Percentiles rank a stretch among this genome's conserved stretches.
phyloP scores from a whole-genome alignment of 2,113 vertebrate species.

The Callorhinus ursinus region DNA sequence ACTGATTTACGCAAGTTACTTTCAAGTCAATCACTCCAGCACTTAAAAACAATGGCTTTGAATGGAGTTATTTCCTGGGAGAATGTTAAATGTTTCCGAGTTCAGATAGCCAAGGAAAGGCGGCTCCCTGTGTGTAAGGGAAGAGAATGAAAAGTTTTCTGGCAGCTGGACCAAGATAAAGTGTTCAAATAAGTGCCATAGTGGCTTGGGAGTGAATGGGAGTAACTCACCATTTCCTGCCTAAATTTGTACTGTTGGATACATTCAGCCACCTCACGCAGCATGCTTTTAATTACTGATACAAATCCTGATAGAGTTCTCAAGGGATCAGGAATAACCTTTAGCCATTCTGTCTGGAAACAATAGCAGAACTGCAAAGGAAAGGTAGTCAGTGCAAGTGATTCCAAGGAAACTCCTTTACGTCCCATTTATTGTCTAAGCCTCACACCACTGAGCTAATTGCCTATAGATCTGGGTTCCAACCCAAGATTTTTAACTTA shows the following conservation, averaged over 20 bases:
- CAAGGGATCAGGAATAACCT: slow-evolving; percentile 82
- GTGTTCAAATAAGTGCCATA: slow-evolving; percentile 78
- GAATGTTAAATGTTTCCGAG: slow-evolving; percentile 81
- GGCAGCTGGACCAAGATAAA: slow-evolving; percentile 81
- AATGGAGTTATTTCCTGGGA: slow-evolving; percentile 80
- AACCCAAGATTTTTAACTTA: not conserved
- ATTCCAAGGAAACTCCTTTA: slow-evolving; percentile 31
- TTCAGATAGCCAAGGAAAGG: slow-evolving; percentile 81
- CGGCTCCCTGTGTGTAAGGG: slow-evolving; percentile 76
- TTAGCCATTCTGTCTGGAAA: slow-evolving; percentile 85
- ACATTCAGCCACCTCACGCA: slow-evolving; percentile 77
- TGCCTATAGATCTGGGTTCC: not conserved
- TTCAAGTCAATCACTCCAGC: slow-evolving; percentile 70
- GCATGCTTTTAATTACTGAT: slow-evolving; percentile 85
- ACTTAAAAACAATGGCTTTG: slow-evolving; percentile 78
- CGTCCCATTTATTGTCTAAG: not conserved
- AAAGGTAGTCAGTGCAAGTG: slow-evolving; percentile 77
- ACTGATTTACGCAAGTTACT: slow-evolving; percentile 80
- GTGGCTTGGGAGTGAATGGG: slow-evolving; percentile 80
- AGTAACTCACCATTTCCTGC: slow-evolving; percentile 84
- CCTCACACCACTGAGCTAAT: not conserved
- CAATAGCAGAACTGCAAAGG: slow-evolving; percentile 84
- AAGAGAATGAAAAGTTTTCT: slow-evolving; percentile 85
- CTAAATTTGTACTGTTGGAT: slow-evolving; percentile 72
- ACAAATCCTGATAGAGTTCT: slow-evolving; percentile 84